These are phyloP conservation scores for Zaprionus nigranus DNA, from an alignment of 1,140 invertebrate species.

Conservation along the genomic window DNA sequence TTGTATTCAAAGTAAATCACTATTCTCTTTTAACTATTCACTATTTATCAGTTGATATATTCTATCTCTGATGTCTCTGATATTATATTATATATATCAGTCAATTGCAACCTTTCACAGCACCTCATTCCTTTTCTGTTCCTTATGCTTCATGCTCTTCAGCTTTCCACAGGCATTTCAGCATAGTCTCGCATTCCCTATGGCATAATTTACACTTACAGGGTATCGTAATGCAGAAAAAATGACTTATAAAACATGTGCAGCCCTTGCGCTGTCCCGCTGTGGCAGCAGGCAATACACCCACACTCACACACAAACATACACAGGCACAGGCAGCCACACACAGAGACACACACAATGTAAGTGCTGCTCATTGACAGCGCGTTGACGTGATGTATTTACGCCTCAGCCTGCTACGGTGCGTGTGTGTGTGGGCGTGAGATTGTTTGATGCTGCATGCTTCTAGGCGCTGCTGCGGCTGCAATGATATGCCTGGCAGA, in stretches of 20 bases:
- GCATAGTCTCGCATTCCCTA: background rate
- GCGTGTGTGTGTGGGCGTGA: conserved; percentile 1
- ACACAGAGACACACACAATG: conserved; percentile 39
- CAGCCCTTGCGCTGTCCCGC: conserved; percentile 3
- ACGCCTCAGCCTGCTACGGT: conserved; percentile 29
- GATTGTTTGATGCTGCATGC: conserved; percentile 51
- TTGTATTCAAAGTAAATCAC: too few species aligned
- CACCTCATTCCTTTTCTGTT: too few species aligned
- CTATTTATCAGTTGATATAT: too few species aligned
- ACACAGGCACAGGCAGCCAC: conserved; percentile 12
- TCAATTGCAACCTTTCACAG: too few species aligned
- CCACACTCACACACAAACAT: conserved; percentile 10
- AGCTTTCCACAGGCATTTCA: too few species aligned
- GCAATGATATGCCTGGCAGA: conserved; percentile 21
- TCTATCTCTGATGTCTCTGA: too few species aligned
- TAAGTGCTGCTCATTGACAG: conserved; percentile 78
- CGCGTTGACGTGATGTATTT: conserved; percentile 76
- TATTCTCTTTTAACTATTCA: too few species aligned
- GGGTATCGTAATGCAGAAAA: conserved; percentile 30
- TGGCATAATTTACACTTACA: background rate
- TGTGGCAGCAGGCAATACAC: background rate
- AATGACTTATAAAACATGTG: conserved; percentile 71
- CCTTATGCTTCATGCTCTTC: too few species aligned
- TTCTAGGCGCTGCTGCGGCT: conserved; percentile 67
- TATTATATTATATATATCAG: too few species aligned